A percentile compares a stretch with the other conserved stretches of the same genome.
Evolutionary conservation across 2,888 invertebrate species (phyloP).

Genomic region (Pocota personata): DNA sequence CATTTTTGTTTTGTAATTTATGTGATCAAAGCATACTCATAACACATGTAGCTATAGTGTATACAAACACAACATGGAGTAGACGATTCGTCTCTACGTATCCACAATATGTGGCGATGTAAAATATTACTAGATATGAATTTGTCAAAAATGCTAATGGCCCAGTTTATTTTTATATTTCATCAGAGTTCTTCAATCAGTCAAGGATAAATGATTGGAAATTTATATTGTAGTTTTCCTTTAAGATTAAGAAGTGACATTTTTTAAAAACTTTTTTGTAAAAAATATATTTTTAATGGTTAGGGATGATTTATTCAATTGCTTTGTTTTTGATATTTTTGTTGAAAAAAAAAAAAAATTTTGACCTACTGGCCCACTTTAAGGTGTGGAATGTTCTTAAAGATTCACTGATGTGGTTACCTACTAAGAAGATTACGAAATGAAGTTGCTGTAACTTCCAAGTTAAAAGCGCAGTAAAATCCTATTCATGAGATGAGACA

Average conservation of each 20-base stretch:
- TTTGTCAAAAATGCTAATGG: not conserved
- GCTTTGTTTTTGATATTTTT: not conserved
- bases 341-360: not conserved
- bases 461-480: no score
- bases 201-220: slow-evolving; percentile 3
- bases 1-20: not conserved
- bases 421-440: no score
- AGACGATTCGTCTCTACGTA: not conserved
- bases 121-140: not conserved
- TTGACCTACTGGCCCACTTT: no score
- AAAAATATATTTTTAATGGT: not conserved
- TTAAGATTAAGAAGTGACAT: not conserved
- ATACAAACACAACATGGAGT: not conserved
- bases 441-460: no score
- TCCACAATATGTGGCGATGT: not conserved
- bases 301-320: not conserved
- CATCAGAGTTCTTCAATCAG: not conserved
- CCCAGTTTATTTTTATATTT: not conserved
- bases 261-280: not conserved
- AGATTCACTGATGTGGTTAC: no score
- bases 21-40: not conserved
- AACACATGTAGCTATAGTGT: not conserved
- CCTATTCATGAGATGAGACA: no score
- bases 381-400: no score
- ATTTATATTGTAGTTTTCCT: not conserved